Conservation (phyloP, 2,888 invertebrate genomes). For the Ganaspis brasiliensis region DNA sequence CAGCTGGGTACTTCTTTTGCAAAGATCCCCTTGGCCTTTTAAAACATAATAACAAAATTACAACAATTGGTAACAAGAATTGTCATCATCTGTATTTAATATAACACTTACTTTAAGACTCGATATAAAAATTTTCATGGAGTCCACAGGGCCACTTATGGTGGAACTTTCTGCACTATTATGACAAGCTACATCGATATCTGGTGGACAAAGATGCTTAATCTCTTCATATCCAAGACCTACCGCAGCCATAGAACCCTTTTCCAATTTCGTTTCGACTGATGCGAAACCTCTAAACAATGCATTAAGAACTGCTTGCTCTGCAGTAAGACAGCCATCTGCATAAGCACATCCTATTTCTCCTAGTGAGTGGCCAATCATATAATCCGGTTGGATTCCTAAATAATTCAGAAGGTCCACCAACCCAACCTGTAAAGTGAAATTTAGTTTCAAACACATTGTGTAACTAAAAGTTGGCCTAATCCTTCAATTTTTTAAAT, state of each 20-base stretch:
- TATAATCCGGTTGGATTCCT: slow-evolving; percentile 85
- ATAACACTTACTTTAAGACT: neutral
- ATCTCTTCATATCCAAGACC: slow-evolving; percentile 74
- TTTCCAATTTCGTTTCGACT: slow-evolving; percentile 76
- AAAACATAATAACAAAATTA: no score
- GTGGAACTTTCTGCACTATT: slow-evolving; percentile 90
- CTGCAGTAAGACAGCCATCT: slow-evolving; percentile 84
- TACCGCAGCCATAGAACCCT: slow-evolving; percentile 83
- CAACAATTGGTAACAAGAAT: no score
- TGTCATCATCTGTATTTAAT: no score
- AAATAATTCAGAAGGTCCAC: slow-evolving; percentile 83
- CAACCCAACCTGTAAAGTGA: slow-evolving; percentile 80
- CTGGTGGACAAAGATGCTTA: slow-evolving; percentile 81
- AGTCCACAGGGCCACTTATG: slow-evolving; percentile 88
- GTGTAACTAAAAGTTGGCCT: no score
- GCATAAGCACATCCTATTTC: slow-evolving; percentile 92
- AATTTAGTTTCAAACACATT: neutral
- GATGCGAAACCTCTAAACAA: slow-evolving; percentile 83
- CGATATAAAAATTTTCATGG: slow-evolving; percentile 78
- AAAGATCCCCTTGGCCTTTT: slow-evolving; percentile 87
- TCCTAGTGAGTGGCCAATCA: slow-evolving; percentile 93
- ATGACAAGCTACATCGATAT: slow-evolving; percentile 90
- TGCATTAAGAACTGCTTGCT: slow-evolving; percentile 84
- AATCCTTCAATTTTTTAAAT: no score
- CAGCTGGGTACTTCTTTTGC: slow-evolving; percentile 92